Evolutionary conservation across 2,113 vertebrate species (phyloP), one percentile per base, ranked within the genome.

Genomic region (Ammodytes marinus): DNA sequence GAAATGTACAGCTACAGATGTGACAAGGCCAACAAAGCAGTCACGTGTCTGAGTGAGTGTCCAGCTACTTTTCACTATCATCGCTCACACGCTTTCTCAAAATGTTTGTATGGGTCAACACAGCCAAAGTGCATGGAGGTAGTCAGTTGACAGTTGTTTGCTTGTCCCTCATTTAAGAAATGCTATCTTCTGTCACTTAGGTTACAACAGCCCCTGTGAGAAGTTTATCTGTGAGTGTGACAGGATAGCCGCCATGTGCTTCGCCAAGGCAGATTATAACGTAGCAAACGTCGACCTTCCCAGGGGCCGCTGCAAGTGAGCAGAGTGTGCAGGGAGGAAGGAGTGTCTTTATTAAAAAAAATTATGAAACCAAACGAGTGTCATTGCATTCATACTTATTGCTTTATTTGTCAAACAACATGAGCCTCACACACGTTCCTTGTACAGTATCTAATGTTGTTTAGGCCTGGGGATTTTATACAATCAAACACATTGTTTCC

Each of bases 151-250:
- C 27, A 27, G 27, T 39, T 27, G 17, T 37, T 10, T 55, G 17
- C 19, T 53, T 6, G 19, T 59, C n/a, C 60, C 4, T 50, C 15
- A 3, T 5, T 66, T 43, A 10, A 0, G 39, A 39, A 5, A 39
- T 46, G 39, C 27, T 69, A 10, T 39, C 46, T 15, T 74, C 17
- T 64, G 15, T 69, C 63, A 43, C 47, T 10, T 80, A 97, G 96
- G 39, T 10, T 3, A 72, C 2, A 96, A 95, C 73, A 0, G 79
- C 0, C 57, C 46, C 0, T 97, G 96, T 10, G 66, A 93, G 47
- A 49, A 5, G 42, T 96, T 96, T 82, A 73, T 97, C 89, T 97
- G 96, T 53, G 90, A 96, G 58, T 97, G 96, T 2, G 96, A 97
- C 93, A 94, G 94, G 3, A 0, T 35, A 0, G 96, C 96, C 0